Percentiles rank a stretch among this genome's conserved stretches.
phyloP scores from a whole-genome alignment of 53 echinoderm and acorn worm species.

The Zoroaster sp. region DNA sequence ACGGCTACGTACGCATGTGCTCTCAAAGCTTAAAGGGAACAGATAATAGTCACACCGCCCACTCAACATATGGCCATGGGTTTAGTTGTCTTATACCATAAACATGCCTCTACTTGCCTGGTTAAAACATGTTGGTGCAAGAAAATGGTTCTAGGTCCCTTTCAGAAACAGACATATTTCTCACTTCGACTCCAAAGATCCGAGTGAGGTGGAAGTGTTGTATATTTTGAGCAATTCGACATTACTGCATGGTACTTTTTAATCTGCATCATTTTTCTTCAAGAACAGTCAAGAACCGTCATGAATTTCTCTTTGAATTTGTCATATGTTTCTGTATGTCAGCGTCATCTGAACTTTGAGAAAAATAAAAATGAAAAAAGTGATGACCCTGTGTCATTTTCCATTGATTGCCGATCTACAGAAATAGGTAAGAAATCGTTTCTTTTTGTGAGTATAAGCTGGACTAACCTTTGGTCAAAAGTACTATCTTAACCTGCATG shows the following conservation, averaged over 20 bases:
- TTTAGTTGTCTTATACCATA: no score
- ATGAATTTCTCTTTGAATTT: background rate
- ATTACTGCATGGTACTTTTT: no score
- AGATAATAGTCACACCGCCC: background rate
- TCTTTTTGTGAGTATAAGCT: no score
- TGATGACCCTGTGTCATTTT: background rate
- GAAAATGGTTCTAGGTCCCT: background rate
- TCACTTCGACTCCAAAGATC: no score
- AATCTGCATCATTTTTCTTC: no score
- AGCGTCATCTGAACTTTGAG: background rate
- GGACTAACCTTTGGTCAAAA: no score
- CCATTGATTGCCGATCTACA: background rate
- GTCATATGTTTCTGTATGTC: background rate
- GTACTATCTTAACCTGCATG: no score
- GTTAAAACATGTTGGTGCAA: background rate
- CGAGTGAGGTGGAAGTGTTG: no score
- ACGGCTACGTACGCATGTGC: background rate
- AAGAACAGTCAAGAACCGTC: no score
- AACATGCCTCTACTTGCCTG: background rate
- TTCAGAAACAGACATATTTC: background rate
- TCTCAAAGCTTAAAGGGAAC: background rate
- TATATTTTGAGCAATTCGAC: no score
- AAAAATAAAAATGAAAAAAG: background rate
- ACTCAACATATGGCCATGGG: no score
- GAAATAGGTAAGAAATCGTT: background rate